Evolutionary conservation across 2,797 vertebrate genomes (phyloP).

Genomic region (Thaleichthys pacificus): DNA sequence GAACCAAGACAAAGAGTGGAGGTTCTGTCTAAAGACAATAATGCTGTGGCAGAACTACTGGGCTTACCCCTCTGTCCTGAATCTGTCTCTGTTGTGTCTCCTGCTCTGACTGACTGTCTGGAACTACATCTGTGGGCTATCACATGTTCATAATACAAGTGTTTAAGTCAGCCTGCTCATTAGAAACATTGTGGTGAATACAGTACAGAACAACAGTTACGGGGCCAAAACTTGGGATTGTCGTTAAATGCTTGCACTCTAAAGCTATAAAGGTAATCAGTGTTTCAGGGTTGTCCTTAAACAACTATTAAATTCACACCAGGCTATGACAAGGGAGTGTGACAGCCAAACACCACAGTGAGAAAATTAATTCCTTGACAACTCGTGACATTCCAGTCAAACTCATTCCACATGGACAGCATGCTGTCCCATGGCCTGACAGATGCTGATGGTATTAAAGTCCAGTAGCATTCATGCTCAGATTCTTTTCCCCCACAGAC

Average conservation of each 20-base stretch:
- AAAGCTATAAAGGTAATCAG: not conserved
- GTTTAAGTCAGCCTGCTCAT: not conserved
- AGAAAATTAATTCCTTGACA: not conserved
- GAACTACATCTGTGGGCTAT: not conserved
- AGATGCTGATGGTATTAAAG: slow-evolving; percentile 4
- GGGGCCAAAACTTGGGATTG: too few relatives aligned
- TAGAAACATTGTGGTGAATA: too few relatives aligned
- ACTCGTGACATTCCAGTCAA: not conserved
- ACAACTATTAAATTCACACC: not conserved
- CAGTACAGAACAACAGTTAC: too few relatives aligned
- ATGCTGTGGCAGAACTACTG: too few relatives aligned
- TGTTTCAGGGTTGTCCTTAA: not conserved
- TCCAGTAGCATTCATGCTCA: not conserved
- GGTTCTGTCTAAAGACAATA: too few relatives aligned
- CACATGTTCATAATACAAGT: not conserved
- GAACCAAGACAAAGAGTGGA: too few relatives aligned
- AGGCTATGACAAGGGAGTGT: not conserved
- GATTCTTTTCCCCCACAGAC: not conserved
- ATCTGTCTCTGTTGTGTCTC: not conserved
- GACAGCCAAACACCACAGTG: not conserved
- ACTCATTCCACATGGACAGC: too few relatives aligned
- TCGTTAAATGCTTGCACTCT: not conserved
- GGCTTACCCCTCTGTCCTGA: not conserved
- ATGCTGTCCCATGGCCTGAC: not conserved
- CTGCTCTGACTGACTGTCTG: not conserved